Percentiles rank a stretch among this genome's conserved stretches.
Evolutionary conservation across 2,888 invertebrate genomes (phyloP).

Genomic region (Apamea monoglypha): DNA sequence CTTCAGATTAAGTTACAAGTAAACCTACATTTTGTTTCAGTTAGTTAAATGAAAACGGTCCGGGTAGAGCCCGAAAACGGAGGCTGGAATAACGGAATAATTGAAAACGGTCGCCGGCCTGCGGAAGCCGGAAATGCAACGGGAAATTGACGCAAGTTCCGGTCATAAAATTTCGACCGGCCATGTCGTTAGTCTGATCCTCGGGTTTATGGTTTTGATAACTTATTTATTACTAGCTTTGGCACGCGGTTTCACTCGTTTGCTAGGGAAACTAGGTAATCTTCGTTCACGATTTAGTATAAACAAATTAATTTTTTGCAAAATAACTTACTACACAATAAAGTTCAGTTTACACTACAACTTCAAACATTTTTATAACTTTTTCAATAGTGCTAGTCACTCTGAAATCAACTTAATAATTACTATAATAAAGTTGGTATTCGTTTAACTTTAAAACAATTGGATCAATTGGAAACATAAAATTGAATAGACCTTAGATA

Average conservation of each 20-base stretch:
- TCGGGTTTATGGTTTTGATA: conserved; percentile 18
- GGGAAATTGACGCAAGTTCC: conserved; percentile 74
- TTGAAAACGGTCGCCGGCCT: conserved; percentile 57
- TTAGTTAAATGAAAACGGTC: conserved; percentile 17
- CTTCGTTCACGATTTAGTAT: no score
- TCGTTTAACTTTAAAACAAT: no score
- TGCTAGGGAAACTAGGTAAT: not conserved
- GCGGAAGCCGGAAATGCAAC: conserved; percentile 67
- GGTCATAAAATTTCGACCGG: conserved; percentile 63
- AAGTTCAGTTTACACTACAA: no score
- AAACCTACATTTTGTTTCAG: conserved; percentile 23
- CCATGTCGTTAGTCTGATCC: not conserved
- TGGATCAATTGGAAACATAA: no score
- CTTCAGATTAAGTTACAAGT: not conserved
- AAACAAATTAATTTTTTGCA: no score
- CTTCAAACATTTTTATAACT: no score
- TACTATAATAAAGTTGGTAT: no score
- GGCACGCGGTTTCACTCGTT: not conserved
- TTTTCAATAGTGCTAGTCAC: no score
- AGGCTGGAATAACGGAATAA: conserved; percentile 60
- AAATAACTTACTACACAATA: no score
- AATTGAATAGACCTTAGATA: no score
- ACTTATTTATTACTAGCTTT: conserved; percentile 8
- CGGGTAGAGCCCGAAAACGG: conserved; percentile 25
- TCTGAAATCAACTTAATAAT: no score